These are phyloP conservation scores for Pimpla rufipes DNA, from an alignment of 2,888 invertebrate genomes.

Conservation along the genomic window DNA sequence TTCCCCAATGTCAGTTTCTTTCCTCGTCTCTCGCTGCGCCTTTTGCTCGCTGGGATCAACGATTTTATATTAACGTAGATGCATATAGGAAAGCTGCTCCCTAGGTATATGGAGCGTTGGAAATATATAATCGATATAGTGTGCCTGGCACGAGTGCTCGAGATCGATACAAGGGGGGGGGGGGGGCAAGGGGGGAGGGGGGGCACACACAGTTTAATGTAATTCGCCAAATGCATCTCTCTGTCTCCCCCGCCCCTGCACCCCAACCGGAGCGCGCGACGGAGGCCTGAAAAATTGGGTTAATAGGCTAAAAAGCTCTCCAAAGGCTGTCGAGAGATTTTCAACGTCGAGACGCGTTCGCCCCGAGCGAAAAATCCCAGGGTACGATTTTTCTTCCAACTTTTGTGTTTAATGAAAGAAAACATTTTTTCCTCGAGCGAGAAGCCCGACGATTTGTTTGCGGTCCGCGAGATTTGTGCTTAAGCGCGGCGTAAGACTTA, in stretches of 20 bases:
- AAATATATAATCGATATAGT: conserved; percentile 67
- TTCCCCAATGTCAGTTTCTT: not conserved
- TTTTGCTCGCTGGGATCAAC: conserved; percentile 32
- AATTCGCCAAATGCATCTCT: conserved; percentile 64
- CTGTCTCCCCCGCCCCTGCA: conserved; percentile 4
- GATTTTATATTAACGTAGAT: conserved; percentile 40
- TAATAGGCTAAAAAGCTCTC: conserved; percentile 50
- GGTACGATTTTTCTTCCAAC: not conserved
- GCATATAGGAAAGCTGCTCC: conserved; percentile 23
- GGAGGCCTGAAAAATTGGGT: conserved; percentile 49
- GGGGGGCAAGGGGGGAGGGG: no score
- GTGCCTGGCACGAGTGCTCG: conserved; percentile 67
- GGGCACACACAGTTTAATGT: conserved; percentile 54
- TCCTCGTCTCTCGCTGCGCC: not conserved
- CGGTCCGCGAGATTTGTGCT: not conserved
- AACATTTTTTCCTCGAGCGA: not conserved
- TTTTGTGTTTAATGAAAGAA: conserved; percentile 13
- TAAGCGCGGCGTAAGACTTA: not conserved
- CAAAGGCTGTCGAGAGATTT: conserved; percentile 24
- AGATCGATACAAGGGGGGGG: conserved; percentile 61
- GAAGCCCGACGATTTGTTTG: conserved; percentile 1
- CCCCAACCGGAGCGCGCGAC: not conserved
- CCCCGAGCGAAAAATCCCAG: not conserved
- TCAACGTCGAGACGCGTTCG: conserved; percentile 35
- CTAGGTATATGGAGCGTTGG: conserved; percentile 39